phyloP scores from a whole-genome alignment of 1,140 invertebrate genomes.

The Forficula auricularia region DNA sequence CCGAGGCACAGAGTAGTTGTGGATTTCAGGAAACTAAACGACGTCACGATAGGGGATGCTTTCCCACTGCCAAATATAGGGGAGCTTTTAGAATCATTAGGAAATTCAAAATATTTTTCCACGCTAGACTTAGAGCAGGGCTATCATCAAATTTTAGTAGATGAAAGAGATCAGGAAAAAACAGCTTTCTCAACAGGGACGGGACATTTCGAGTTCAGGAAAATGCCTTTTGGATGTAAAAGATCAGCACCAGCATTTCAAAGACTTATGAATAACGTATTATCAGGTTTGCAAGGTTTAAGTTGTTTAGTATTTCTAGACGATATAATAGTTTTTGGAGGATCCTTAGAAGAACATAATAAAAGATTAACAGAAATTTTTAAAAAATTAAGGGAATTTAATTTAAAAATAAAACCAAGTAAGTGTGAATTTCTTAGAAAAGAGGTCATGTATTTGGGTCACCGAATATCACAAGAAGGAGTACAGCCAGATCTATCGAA shows the following conservation, averaged over 20 bases:
- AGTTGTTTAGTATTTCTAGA: constrained; percentile 8
- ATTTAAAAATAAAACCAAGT: constrained; percentile 18
- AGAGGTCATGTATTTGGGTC: constrained; percentile 18
- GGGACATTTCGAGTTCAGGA: constrained; percentile 20
- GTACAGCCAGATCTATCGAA: constrained; percentile 17
- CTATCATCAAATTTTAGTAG: constrained; percentile 15
- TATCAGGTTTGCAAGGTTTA: constrained; percentile 9
- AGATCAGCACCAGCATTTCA: constrained; percentile 23
- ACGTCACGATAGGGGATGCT: constrained; percentile 20
- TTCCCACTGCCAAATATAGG: constrained; percentile 28
- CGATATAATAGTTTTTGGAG: constrained; percentile 3
- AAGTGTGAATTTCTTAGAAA: constrained; percentile 19
- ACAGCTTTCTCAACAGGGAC: constrained; percentile 26
- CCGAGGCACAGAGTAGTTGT: constrained; percentile 16
- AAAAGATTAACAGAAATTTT: too few relatives aligned
- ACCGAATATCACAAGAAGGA: constrained; percentile 14
- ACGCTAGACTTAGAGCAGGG: constrained; percentile 22
- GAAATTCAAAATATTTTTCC: constrained; percentile 18
- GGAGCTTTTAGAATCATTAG: constrained; percentile 21
- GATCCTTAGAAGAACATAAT: not conserved
- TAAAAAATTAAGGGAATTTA: too few relatives aligned
- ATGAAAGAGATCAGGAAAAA: constrained; percentile 24
- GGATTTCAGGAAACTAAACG: constrained; percentile 25
- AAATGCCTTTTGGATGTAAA: constrained; percentile 21
- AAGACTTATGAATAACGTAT: constrained; percentile 15